Conservation (phyloP, 2,888 invertebrate species). For the Andrena bicolor region DNA sequence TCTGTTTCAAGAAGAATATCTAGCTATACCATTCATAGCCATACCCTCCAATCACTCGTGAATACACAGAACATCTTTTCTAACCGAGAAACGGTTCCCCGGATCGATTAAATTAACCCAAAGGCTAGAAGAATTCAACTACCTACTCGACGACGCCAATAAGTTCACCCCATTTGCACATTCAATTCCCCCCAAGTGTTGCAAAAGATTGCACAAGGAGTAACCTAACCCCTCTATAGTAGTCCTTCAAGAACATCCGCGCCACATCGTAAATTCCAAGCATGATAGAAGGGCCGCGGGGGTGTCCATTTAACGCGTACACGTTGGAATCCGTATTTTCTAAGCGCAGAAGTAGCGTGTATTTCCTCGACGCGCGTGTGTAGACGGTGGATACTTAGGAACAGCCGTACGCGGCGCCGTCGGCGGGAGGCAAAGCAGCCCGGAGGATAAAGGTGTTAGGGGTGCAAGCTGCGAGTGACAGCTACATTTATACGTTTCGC, state of each 20-base stretch:
- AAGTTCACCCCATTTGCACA: too few species aligned
- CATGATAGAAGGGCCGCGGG: neutral
- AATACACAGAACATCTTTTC: too few species aligned
- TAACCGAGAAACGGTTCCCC: too few species aligned
- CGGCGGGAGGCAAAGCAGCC: slow-evolving; percentile 41
- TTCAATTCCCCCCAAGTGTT: neutral
- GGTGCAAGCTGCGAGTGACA: slow-evolving; percentile 82
- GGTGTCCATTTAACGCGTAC: slow-evolving; percentile 17
- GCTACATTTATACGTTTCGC: slow-evolving; percentile 83
- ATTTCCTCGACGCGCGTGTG: slow-evolving; percentile 56
- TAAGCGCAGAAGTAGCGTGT: slow-evolving; percentile 36
- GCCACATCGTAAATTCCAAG: slow-evolving; percentile 43
- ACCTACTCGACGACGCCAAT: too few species aligned
- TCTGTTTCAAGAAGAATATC: too few species aligned
- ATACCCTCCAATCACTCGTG: too few species aligned
- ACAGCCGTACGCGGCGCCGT: slow-evolving; percentile 9
- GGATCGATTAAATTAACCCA: too few species aligned
- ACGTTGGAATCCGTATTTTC: neutral
- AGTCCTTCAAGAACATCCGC: neutral
- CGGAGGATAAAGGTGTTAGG: slow-evolving; percentile 78
- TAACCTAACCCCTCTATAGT: too few species aligned
- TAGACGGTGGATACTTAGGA: slow-evolving; percentile 45
- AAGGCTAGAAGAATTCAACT: too few species aligned
- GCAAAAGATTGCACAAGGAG: neutral
- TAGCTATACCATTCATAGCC: too few species aligned